Percentiles rank a stretch among this genome's conserved stretches.
Conservation (phyloP, 2,888 invertebrate species). For the Malachius bipustulatus region DNA sequence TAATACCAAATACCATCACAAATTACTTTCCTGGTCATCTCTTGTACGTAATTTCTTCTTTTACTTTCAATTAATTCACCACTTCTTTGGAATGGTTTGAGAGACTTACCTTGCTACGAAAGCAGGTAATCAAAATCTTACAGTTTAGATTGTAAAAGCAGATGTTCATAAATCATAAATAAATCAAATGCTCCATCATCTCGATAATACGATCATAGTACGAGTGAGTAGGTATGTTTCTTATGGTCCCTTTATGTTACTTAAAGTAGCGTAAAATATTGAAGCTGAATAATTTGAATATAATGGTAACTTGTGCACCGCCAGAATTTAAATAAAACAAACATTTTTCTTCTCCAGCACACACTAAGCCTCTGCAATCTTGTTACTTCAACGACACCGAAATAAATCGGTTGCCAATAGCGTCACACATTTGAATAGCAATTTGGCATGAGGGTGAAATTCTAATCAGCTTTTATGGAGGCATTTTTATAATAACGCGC, state of each 20-base stretch:
- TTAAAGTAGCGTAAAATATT: not conserved
- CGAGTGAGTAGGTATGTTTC: not conserved
- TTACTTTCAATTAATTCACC: no score
- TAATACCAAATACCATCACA: no score
- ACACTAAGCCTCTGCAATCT: conserved; percentile 33
- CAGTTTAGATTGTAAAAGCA: no score
- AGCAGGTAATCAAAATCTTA: no score
- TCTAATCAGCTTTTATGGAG: conserved; percentile 39
- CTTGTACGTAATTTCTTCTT: no score
- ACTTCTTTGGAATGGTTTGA: no score
- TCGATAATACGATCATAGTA: no score
- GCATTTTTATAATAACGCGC: conserved; percentile 35
- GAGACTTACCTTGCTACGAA: no score
- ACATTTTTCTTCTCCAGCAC: conserved; percentile 34
- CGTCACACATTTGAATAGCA: conserved; percentile 38
- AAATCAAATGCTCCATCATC: no score
- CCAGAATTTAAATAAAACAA: conserved; percentile 38
- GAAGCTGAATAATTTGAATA: conserved; percentile 26
- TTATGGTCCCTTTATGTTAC: not conserved
- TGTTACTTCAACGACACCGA: conserved; percentile 36
- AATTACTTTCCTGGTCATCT: no score
- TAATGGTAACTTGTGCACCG: conserved; percentile 32
- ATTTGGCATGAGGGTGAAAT: conserved; percentile 37
- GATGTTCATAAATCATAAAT: no score
- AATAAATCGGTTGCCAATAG: conserved; percentile 39